A percentile compares a stretch with the other conserved stretches of the same genome.
These are phyloP conservation scores for Himalopsyche tibetana DNA, from an alignment of 2,888 invertebrate genomes.

Conservation along the genomic window DNA sequence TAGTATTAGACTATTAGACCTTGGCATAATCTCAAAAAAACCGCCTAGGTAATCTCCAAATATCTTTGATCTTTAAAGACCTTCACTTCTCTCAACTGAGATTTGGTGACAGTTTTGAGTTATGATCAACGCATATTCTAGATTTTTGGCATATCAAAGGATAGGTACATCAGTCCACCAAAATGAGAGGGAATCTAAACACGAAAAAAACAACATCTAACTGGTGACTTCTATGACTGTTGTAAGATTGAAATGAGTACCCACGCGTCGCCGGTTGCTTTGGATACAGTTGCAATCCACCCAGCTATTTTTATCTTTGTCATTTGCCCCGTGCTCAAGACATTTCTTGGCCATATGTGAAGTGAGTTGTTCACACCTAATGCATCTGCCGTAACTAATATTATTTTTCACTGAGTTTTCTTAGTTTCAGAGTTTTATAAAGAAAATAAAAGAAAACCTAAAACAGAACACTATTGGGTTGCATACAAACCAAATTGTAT, in stretches of 20 bases:
- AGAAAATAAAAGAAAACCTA: no score
- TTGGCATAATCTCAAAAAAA: no score
- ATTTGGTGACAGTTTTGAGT: constrained; percentile 32
- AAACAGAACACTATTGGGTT: no score
- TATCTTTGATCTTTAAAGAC: constrained; percentile 24
- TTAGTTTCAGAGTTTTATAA: background rate
- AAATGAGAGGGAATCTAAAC: background rate
- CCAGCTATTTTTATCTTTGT: constrained; percentile 35
- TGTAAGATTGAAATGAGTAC: constrained; percentile 13
- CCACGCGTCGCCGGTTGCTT: constrained; percentile 36
- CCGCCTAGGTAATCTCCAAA: background rate
- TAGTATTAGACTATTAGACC: no score
- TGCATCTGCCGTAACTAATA: constrained; percentile 37
- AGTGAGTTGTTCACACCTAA: constrained; percentile 32
- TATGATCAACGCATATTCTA: constrained; percentile 3
- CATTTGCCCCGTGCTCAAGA: constrained; percentile 38
- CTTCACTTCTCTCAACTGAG: background rate
- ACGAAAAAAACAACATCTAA: background rate
- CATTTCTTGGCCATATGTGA: constrained; percentile 43
- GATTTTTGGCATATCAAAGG: constrained; percentile 27
- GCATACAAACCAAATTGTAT: no score
- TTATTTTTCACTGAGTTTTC: background rate
- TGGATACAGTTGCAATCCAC: constrained; percentile 26
- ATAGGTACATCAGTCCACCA: background rate
- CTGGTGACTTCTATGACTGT: background rate